Conservation (phyloP, 2,113 vertebrate species). For the Zootoca vivipara region DNA sequence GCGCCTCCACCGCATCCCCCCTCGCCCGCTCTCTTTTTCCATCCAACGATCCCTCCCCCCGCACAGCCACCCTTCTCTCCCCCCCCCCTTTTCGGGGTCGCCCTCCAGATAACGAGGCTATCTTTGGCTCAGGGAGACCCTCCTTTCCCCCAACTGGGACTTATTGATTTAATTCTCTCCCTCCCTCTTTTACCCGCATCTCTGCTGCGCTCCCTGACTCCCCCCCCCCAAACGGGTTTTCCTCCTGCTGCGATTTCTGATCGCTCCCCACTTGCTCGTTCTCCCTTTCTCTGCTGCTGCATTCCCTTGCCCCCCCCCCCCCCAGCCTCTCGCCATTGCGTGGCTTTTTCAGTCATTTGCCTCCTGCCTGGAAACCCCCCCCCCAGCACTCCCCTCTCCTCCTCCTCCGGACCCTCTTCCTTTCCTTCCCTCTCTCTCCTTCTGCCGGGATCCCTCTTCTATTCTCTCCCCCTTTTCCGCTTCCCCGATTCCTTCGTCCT, state of each 20-base stretch:
- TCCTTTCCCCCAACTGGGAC: no score
- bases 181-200: no score
- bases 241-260: background rate
- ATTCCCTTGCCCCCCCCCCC: background rate
- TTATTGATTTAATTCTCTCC: no score
- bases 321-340: background rate
- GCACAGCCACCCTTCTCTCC: background rate
- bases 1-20: background rate
- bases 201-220: background rate
- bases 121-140: no score
- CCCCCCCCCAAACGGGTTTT: accelerated
- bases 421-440: background rate
- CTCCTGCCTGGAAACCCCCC: no score
- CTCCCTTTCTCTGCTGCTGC: background rate
- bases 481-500: background rate
- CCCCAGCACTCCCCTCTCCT: background rate
- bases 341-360: background rate
- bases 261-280: no score
- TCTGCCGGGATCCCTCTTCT: background rate
- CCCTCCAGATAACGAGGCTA: no score
- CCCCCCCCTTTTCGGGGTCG: background rate
- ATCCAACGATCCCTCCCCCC: background rate
- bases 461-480: no score
- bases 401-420: background rate
- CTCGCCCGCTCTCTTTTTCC: background rate